phyloP scores from a whole-genome alignment of 2,888 invertebrate species.

The Corythucha ciliata region DNA sequence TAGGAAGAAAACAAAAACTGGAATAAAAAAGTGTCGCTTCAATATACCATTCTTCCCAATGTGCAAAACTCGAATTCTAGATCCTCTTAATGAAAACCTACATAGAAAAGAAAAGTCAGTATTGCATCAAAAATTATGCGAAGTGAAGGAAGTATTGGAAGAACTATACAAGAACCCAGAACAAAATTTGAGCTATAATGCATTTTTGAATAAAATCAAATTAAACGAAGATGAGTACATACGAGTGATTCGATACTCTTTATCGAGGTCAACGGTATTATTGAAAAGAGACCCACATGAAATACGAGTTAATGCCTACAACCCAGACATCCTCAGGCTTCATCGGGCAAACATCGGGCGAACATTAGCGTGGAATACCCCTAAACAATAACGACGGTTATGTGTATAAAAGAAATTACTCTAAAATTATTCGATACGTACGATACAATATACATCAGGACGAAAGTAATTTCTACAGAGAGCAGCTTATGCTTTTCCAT shows the following conservation, averaged over 20 bases:
- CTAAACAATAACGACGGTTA: too few species aligned
- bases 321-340: neutral
- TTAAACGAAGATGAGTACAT: constrained; percentile 1
- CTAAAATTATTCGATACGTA: constrained; percentile 12
- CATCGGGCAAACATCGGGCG: constrained; percentile 5
- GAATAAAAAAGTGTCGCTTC: constrained; percentile 10
- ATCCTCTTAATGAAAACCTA: too few species aligned
- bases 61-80: constrained; percentile 3
- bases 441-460: constrained; percentile 26
- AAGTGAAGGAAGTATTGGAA: neutral
- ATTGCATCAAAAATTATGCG: constrained; percentile 1
- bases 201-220: too few species aligned
- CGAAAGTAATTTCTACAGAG: constrained; percentile 30
- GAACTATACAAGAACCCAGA: too few species aligned
- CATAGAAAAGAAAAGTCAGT: too few species aligned
- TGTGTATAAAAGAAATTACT: constrained; percentile 6
- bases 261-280: neutral
- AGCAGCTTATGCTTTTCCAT: constrained; percentile 33
- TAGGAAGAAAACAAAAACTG: neutral
- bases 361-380: too few species aligned
- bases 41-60: constrained; percentile 13
- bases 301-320: neutral
- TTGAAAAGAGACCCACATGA: neutral
- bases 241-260: neutral
- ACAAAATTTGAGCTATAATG: too few species aligned